Evolutionary conservation across 1,140 invertebrate genomes (phyloP), one percentile per base, ranked within the genome.

Genomic region (Dinothrombium tinctorium): DNA sequence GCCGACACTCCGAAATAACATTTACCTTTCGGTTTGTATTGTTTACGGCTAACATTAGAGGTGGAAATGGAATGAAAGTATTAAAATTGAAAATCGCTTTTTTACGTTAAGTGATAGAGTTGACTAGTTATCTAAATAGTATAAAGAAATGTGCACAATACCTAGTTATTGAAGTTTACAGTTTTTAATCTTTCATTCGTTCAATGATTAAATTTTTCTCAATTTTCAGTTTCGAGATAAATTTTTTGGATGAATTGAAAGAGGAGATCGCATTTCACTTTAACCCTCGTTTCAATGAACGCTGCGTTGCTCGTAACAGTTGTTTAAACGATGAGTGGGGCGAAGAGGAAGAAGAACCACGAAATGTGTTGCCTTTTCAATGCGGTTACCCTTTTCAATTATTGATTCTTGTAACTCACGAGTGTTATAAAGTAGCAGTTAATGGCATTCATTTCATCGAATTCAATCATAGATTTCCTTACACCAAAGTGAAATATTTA

Each of bases 401-500:
- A 6, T 40, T 47, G 43, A 42, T 47, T 26, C 19, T 45, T 4
- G 46, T 42, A n/a, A 40, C 44, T 21, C 5, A 11, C 3, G 21
- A 7, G 11, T 25, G 25, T 19, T 47, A 42, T 25, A 44, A 75
- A 68, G 66, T 82, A 43, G 73, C 74, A 3, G 54, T 81, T 0
- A 80, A 80, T 56, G 74, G 74, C 1, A 57, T 63, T 24, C 76
- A 81, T 53, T 78, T 71, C 53, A 64, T 69, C 25, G 71, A 76
- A 56, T 82, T 77, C 53, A 54, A 53, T 6, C 74, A 82, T 51
- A 64, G 76, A 40, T 51, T 78, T 4, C 68, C 72, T 0, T 67
- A 61, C 44, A 56, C 69, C 32, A 58, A 65, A 49, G 66, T 74
- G 3, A 63, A 64, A 0, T 67, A 74, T 54, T 43, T 80, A 8